Evolutionary conservation across 37 sponge, comb jelly and placozoan species (phyloP), one percentile per base, ranked within the genome.

Genomic region (Halichondria panicea): DNA sequence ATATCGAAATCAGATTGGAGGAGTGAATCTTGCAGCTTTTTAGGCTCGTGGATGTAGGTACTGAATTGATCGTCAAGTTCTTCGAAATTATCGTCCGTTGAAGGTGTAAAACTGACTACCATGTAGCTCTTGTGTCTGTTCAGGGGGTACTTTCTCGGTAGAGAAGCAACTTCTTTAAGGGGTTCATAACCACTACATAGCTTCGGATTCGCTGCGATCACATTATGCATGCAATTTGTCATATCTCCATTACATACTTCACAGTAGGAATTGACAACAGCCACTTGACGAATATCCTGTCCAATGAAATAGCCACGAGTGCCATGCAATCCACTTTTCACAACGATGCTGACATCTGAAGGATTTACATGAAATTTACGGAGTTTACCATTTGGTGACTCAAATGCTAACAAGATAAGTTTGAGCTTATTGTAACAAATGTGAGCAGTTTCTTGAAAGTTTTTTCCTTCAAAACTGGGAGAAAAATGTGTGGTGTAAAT

Each of bases 261-360:
- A 50, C 71, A 62, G 35, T 77, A 74, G 19, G 0, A 18, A n/a
- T 9, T 35, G 4, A 78, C 67, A 27, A 36, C 28, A 32, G 39
- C 3, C 36, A 88, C 65, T 18, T 80, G 77, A 15, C 60, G 43
- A 18, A 33, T 30, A 28, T 66, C 50, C 55, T 84, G 64, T 12
- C 82, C 89, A 54, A 92, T 84, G 68, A 92, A 84, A 52, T 92
- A 92, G 32, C 86, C 93, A 3, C 43, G 0, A 25, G 68, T 77
- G 0, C 45, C 43, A 4, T 77, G 18, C 0, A 71, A n/a, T 1
- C 58, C 55, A 34, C 28, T 21, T 1, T 6, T 0, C 24, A 79
- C 45, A 2, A 2, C 36, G 31, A 78, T 9, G n/a, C 13, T 34
- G 22, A 33, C 25, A 24, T 44, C 9, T 0, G 65, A 62, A n/a